A percentile compares a stretch with the other conserved stretches of the same genome.
Conservation (phyloP, 2,113 vertebrate genomes). For the Atractosteus spatula region DNA sequence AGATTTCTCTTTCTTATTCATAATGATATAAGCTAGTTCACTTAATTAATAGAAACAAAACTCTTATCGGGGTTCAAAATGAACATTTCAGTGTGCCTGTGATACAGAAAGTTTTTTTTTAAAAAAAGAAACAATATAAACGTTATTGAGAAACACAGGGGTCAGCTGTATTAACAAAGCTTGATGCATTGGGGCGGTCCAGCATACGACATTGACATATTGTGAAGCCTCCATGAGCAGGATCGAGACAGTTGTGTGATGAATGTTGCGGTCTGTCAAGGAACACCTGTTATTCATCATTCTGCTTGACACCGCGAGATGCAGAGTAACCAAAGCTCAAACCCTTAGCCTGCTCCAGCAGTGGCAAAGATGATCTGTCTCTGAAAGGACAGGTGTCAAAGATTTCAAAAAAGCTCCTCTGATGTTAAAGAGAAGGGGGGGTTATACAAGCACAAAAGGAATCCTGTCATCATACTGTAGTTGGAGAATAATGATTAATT, state of each 20-base stretch:
- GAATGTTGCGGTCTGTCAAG: constrained; percentile 70
- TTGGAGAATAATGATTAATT: too few species aligned
- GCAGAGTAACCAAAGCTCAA: constrained; percentile 5
- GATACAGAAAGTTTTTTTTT: neutral
- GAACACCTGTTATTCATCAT: constrained; percentile 70
- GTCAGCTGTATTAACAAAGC: constrained; percentile 49
- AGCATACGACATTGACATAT: constrained; percentile 64
- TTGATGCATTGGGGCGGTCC: constrained; percentile 58
- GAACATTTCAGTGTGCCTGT: neutral
- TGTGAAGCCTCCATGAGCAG: constrained; percentile 51
- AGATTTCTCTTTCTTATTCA: too few species aligned
- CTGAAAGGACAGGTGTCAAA: constrained; percentile 2
- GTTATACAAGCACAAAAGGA: neutral
- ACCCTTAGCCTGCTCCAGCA: neutral
- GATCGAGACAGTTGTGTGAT: constrained; percentile 65
- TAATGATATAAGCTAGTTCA: too few species aligned
- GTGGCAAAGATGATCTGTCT: constrained; percentile 4
- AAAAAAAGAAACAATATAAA: neutral
- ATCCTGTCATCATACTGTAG: too few species aligned
- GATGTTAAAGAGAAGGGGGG: neutral
- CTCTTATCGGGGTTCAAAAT: too few species aligned
- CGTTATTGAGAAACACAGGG: constrained; percentile 6
- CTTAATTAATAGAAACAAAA: too few species aligned
- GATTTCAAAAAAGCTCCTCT: neutral
- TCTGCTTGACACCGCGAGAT: constrained; percentile 29